A percentile compares a stretch with the other conserved stretches of the same genome.
Conservation (phyloP, 2,797 vertebrate species). For the Myioborus melanocephalus region DNA sequence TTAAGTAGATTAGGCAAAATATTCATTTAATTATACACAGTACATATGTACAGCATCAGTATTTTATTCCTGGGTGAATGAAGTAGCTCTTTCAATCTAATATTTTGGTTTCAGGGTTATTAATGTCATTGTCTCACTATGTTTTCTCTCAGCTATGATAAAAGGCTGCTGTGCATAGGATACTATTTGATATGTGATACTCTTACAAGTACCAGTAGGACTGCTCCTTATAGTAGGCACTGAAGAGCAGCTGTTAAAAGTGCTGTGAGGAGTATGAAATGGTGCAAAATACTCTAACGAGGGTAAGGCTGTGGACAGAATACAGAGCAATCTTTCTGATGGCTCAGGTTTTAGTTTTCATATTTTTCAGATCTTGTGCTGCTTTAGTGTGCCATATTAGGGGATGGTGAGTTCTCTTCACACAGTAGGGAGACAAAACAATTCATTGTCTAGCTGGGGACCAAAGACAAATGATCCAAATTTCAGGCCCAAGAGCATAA, state of each 20-base stretch:
- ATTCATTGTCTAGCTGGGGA: neutral
- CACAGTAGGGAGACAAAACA: neutral
- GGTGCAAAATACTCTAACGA: neutral
- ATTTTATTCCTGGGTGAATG: neutral
- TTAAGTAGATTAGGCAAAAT: neutral
- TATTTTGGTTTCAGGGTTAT: neutral
- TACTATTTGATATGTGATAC: accelerated
- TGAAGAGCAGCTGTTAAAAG: neutral
- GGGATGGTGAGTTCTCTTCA: neutral
- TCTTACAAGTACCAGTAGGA: neutral
- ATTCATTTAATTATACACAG: neutral
- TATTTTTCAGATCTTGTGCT: neutral
- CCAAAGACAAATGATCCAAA: neutral
- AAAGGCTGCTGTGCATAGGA: neutral
- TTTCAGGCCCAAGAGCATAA: neutral
- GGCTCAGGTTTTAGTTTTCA: neutral
- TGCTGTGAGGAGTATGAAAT: neutral
- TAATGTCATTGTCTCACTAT: neutral
- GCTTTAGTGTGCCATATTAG: neutral
- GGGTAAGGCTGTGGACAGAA: neutral
- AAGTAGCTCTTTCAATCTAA: neutral
- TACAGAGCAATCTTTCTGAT: neutral
- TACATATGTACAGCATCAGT: neutral
- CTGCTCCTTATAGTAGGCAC: neutral
- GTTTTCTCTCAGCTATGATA: neutral